These are phyloP conservation scores for Morone chrysops DNA, from an alignment of 2,113 vertebrate species.

Conservation along the genomic window DNA sequence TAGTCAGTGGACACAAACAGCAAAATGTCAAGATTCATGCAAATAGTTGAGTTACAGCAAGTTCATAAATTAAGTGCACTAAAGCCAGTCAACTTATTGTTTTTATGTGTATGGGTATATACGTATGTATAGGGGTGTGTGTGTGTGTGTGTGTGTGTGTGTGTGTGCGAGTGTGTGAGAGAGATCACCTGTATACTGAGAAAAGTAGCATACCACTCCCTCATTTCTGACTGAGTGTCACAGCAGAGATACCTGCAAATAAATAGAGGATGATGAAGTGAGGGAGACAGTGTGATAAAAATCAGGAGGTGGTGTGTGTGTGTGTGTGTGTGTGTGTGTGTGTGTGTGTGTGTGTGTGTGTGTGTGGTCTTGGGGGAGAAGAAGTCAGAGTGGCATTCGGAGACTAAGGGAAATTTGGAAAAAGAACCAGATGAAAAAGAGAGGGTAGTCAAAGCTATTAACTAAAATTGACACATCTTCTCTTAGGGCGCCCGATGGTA, in stretches of 20 bases:
- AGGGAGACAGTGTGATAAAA: constrained; percentile 23
- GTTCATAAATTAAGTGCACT: not conserved
- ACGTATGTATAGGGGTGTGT: not conserved
- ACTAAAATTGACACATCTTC: constrained; percentile 39
- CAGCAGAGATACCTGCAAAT: constrained; percentile 93
- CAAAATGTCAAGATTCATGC: not conserved
- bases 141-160: not conserved
- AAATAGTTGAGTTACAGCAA: not conserved
- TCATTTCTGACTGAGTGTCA: constrained; percentile 90
- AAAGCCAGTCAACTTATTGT: not conserved
- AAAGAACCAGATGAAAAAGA: constrained; percentile 1
- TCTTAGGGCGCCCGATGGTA: not conserved
- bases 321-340: not conserved
- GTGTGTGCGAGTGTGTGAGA: not conserved
- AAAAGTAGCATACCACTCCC: constrained; percentile 94
- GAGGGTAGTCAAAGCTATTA: constrained; percentile 29
- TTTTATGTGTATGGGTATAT: not conserved
- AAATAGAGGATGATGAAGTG: constrained; percentile 25
- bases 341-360: not conserved
- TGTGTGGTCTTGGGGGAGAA: not conserved
- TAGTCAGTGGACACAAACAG: not conserved
- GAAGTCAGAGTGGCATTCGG: not conserved
- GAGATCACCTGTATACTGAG: constrained; percentile 90
- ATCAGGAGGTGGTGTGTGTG: constrained; percentile 1
- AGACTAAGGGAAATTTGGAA: not conserved